Conservation (phyloP, 2,113 vertebrate genomes). For the Thymallus thymallus region DNA sequence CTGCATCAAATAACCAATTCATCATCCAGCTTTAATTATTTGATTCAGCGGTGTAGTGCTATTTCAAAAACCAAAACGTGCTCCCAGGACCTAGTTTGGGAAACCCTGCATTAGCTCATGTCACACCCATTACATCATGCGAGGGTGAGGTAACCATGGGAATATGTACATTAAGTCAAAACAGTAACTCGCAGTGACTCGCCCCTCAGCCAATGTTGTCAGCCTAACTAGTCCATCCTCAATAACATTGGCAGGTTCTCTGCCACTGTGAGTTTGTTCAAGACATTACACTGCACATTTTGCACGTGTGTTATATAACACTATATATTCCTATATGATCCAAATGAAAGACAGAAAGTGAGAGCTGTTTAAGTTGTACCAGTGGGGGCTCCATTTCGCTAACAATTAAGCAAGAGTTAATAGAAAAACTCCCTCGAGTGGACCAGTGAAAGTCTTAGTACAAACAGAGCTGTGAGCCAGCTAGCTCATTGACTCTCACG, state of each 20-base stretch:
- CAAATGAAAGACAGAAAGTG: not conserved
- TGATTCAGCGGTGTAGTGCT: no score
- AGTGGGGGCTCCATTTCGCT: not conserved
- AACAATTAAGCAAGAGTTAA: not conserved
- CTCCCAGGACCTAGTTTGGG: no score
- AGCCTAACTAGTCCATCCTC: not conserved
- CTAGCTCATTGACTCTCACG: conserved; percentile 1
- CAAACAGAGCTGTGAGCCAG: not conserved
- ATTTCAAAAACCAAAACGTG: no score
- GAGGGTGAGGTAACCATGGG: conserved; percentile 4
- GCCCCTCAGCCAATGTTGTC: not conserved
- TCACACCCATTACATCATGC: not conserved
- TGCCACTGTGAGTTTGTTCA: not conserved
- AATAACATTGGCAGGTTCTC: conserved; percentile 1
- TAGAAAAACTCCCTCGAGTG: not conserved
- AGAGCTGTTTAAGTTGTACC: not conserved
- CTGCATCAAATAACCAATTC: no score
- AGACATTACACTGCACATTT: not conserved
- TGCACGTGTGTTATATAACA: not conserved
- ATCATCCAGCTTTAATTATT: no score
- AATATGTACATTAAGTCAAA: conserved; percentile 11
- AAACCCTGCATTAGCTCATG: not conserved
- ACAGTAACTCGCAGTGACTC: not conserved
- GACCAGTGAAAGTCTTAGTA: not conserved
- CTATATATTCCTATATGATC: not conserved